Evolutionary conservation across 1,140 invertebrate species (phyloP).

Genomic region (Sinonovacula constricta): DNA sequence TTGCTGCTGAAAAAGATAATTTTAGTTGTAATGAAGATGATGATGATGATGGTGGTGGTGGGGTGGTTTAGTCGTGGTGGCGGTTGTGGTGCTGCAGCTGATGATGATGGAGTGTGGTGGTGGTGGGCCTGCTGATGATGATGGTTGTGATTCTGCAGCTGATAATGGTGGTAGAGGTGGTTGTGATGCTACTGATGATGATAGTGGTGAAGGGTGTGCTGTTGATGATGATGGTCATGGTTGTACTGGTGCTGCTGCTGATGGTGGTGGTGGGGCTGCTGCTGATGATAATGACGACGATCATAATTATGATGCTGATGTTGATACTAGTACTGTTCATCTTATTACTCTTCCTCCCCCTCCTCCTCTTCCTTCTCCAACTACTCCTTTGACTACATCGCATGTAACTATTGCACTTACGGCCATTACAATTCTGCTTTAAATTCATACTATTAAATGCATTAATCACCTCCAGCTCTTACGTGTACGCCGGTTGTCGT

Average conservation of each 20-base stretch:
- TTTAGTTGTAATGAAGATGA: conserved; percentile 3
- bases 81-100: conserved; percentile 19
- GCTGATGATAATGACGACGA: conserved; percentile 1
- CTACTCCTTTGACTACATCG: no score
- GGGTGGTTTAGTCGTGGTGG: conserved; percentile 2
- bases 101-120: conserved; percentile 41
- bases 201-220: background rate
- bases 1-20: conserved; percentile 26
- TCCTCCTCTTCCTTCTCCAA: no score
- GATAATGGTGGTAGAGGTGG: conserved; percentile 1
- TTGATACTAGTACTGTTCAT: background rate
- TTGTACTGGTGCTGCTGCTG: background rate
- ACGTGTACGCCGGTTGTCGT: no score
- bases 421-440: no score
- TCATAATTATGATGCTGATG: background rate
- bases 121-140: background rate
- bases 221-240: background rate
- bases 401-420: no score
- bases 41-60: conserved; percentile 18
- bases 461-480: no score
- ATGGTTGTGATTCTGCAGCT: background rate
- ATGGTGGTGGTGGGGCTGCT: background rate
- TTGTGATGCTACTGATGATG: background rate
- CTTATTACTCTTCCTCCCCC: no score
- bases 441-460: no score